Conservation (phyloP, 2,797 vertebrate genomes). For the Ctenopoma kingsleyae region DNA sequence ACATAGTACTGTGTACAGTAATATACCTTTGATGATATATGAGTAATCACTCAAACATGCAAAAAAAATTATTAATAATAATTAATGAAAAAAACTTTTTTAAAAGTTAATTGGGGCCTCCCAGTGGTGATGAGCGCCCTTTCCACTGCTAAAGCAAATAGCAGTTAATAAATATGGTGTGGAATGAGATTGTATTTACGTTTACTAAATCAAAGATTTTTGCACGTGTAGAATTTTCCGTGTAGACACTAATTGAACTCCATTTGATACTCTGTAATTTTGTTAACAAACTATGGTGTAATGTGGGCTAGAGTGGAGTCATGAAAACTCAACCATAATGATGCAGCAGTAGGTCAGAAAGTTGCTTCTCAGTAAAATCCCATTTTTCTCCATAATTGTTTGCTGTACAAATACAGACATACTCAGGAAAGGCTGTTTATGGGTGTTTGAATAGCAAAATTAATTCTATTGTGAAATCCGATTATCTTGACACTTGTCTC, state of each 20-base stretch:
- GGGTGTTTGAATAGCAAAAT: conserved; percentile 37
- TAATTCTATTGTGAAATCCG: conserved; percentile 36
- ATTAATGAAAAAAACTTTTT: too few species aligned
- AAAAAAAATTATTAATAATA: too few species aligned
- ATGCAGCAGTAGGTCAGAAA: not conserved
- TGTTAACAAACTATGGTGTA: not conserved
- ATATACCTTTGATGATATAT: too few species aligned
- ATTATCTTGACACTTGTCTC: conserved; percentile 45
- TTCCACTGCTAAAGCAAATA: too few species aligned
- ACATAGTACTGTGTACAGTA: too few species aligned
- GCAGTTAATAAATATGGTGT: too few species aligned
- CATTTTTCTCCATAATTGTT: conserved; percentile 31
- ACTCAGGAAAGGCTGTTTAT: conserved; percentile 43
- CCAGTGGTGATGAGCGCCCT: too few species aligned
- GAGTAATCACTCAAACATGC: too few species aligned
- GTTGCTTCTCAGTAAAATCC: conserved; percentile 7
- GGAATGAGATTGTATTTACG: too few species aligned
- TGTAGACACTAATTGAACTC: not conserved
- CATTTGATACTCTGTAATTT: not conserved
- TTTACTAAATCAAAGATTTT: too few species aligned
- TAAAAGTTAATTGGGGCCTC: too few species aligned
- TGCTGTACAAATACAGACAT: conserved; percentile 42
- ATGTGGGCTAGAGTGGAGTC: not conserved
- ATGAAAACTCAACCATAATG: not conserved
- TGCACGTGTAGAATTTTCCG: too few species aligned